Evolutionary conservation across 2,888 invertebrate species (phyloP).

Genomic region (Meiosimyza decipiens): DNA sequence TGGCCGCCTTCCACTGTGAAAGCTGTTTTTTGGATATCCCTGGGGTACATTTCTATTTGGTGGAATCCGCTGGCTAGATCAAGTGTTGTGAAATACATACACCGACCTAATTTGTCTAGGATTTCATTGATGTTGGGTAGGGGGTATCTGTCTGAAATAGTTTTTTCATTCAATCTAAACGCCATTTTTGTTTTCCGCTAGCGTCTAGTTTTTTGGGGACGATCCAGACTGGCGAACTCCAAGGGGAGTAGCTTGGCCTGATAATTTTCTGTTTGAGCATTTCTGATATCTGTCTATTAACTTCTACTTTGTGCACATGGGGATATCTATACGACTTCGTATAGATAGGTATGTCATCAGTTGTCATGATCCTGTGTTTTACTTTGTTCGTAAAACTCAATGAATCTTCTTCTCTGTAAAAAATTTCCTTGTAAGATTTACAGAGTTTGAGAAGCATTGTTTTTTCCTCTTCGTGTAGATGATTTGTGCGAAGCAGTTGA

Average conservation of each 20-base stretch:
- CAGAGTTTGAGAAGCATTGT: background rate
- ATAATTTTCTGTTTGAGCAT: constrained; percentile 34
- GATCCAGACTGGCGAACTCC: constrained; percentile 32
- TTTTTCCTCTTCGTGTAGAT: constrained; percentile 4
- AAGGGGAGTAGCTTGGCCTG: constrained; percentile 36
- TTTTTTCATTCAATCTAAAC: constrained; percentile 22
- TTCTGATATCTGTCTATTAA: constrained; percentile 26
- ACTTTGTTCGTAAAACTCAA: constrained; percentile 10
- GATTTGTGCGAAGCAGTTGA: background rate
- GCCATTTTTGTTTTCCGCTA: constrained; percentile 35
- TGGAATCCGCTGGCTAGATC: too few species aligned
- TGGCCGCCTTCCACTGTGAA: constrained; percentile 44
- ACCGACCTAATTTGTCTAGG: constrained; percentile 28
- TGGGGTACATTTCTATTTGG: constrained; percentile 51
- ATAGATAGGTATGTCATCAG: constrained; percentile 21
- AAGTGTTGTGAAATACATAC: too few species aligned
- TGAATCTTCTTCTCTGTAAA: constrained; percentile 20
- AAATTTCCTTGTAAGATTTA: background rate
- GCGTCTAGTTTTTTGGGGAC: constrained; percentile 35
- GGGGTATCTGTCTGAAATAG: constrained; percentile 19
- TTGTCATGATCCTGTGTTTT: constrained; percentile 20
- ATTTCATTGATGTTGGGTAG: background rate
- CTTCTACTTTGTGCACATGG: constrained; percentile 28
- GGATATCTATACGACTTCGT: constrained; percentile 24
- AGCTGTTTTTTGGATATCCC: constrained; percentile 45